A percentile compares a stretch with the other conserved stretches of the same genome.
Conservation (phyloP, 1,140 invertebrate genomes). For the Drosophila equinoxialis region DNA sequence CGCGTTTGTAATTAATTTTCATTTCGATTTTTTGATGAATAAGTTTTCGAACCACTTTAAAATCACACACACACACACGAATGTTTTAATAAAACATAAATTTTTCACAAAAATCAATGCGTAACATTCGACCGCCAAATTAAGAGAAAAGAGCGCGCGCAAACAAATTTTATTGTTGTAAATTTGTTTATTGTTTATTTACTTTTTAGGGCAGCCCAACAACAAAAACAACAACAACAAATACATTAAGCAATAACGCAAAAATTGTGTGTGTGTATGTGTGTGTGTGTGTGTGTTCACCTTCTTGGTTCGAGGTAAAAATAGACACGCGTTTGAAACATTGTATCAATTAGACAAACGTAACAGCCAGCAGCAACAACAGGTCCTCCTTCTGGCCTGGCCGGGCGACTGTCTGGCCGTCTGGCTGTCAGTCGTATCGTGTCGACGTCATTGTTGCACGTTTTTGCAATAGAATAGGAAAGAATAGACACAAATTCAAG, state of each 20-base stretch:
- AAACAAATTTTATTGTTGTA: constrained; percentile 34
- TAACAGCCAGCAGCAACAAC: constrained; percentile 51
- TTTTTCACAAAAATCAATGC: constrained; percentile 64
- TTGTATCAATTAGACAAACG: constrained; percentile 73
- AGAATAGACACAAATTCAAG: constrained; percentile 46
- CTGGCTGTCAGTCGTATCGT: constrained; percentile 21
- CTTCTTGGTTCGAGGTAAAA: constrained; percentile 39
- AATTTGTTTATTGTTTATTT: constrained; percentile 65
- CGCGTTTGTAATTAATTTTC: not conserved
- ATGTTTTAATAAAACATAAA: constrained; percentile 72
- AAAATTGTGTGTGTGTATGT: constrained; percentile 27
- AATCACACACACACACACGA: not conserved
- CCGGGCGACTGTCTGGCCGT: constrained; percentile 66
- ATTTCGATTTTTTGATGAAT: not conserved
- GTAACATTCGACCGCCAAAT: constrained; percentile 78
- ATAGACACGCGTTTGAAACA: constrained; percentile 73
- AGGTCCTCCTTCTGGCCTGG: constrained; percentile 50
- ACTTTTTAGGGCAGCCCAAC: constrained; percentile 71
- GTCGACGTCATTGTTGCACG: constrained; percentile 76
- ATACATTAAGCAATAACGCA: constrained; percentile 66
- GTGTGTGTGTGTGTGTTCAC: not conserved
- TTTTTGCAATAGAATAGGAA: constrained; percentile 70
- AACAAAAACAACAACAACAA: constrained; percentile 21
- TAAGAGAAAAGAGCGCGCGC: constrained; percentile 30
- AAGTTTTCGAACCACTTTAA: not conserved